Conservation (phyloP, 2,797 vertebrate species). For the Simalia tracyae region DNA sequence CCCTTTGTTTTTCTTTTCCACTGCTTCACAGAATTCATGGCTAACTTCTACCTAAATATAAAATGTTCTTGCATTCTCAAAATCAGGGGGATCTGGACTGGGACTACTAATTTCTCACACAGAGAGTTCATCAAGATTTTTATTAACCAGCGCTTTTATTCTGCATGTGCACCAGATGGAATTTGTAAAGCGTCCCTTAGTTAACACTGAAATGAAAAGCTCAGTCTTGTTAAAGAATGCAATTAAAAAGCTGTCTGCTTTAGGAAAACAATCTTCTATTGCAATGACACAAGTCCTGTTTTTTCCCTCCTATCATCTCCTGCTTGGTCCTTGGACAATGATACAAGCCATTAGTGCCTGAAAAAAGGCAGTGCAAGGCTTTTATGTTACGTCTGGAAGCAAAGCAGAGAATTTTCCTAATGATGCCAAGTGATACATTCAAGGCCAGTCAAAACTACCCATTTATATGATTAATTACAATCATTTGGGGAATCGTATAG, state of each 20-base stretch:
- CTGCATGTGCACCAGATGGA: constrained; percentile 24
- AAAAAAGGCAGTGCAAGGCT: neutral
- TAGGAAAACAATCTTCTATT: neutral
- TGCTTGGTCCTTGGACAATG: constrained; percentile 54
- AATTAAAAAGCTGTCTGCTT: constrained; percentile 40
- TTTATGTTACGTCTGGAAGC: neutral
- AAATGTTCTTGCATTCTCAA: neutral
- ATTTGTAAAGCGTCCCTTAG: constrained; percentile 51
- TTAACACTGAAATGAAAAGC: constrained; percentile 20
- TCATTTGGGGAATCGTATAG: neutral
- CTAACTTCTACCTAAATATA: neutral
- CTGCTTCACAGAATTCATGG: neutral
- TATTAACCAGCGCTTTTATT: constrained; percentile 75
- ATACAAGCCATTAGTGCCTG: constrained; percentile 59
- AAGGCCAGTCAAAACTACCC: neutral
- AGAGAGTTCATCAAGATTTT: constrained; percentile 63
- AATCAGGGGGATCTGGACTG: accelerated
- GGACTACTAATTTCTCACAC: neutral
- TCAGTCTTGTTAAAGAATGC: constrained; percentile 37
- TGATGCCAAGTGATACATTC: neutral
- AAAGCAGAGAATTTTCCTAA: neutral
- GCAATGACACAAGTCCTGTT: constrained; percentile 41
- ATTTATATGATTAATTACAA: accelerated
- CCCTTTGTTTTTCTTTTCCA: too few species aligned
- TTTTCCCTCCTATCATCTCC: constrained; percentile 34